These are phyloP conservation scores for Bucco capensis DNA, from an alignment of 2,113 vertebrate species.

Conservation along the genomic window DNA sequence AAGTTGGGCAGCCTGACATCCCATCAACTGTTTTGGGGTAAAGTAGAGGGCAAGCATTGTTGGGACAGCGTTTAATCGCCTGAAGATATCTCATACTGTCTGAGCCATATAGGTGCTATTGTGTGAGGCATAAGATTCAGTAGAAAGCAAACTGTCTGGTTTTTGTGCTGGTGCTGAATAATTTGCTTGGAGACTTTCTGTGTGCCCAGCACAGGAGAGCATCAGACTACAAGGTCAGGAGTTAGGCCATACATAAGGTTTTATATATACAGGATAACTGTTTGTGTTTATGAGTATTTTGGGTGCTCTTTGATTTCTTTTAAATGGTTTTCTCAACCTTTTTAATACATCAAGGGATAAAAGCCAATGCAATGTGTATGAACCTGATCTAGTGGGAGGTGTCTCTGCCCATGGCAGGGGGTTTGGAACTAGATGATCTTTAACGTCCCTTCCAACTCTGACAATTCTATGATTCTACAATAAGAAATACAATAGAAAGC, in stretches of 20 bases:
- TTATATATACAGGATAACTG: background rate
- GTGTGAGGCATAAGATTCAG: background rate
- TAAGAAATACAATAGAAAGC: background rate
- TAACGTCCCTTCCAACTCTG: too few species aligned
- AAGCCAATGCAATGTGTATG: background rate
- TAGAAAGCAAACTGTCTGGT: background rate
- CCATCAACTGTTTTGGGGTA: background rate
- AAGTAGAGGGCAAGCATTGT: background rate
- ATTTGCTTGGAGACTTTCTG: background rate
- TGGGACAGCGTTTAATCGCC: background rate
- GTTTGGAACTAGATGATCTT: too few species aligned
- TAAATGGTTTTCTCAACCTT: background rate
- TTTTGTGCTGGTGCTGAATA: background rate
- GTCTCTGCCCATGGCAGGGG: too few species aligned
- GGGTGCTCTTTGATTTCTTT: background rate
- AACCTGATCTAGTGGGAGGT: too few species aligned
- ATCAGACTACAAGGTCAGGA: background rate
- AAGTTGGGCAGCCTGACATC: background rate
- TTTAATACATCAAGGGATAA: background rate
- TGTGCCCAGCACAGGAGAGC: background rate
- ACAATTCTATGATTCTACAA: too few species aligned
- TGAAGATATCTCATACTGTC: background rate
- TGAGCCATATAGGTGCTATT: background rate
- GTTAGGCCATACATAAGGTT: background rate
- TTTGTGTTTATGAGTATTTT: background rate